Conservation (phyloP, 2,888 invertebrate species). For the Idaea aversata region DNA sequence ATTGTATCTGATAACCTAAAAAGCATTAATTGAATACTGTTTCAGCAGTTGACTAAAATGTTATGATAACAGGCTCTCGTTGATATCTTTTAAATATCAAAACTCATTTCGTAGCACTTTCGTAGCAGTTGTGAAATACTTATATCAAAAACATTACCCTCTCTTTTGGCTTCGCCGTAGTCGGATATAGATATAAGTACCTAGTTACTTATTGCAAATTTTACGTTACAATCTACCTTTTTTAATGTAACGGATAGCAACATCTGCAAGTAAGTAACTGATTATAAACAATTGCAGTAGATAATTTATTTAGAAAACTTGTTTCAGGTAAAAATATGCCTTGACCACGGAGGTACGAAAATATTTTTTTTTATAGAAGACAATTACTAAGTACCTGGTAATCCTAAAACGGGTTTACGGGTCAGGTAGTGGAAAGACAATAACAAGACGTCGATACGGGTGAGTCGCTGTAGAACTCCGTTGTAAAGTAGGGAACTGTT, state of each 20-base stretch:
- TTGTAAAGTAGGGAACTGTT: not conserved
- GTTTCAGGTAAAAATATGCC: not conserved
- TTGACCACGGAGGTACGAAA: not conserved
- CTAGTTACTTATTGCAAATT: not conserved
- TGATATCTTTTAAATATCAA: not conserved
- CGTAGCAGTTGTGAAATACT: not conserved
- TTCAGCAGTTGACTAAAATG: too few relatives aligned
- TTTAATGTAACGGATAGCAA: not conserved
- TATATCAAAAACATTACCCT: too few relatives aligned
- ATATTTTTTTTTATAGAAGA: not conserved
- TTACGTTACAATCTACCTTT: not conserved
- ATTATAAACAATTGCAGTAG: not conserved
- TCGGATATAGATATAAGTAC: not conserved
- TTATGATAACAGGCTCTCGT: not conserved
- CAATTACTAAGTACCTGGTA: not conserved
- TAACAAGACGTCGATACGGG: not conserved
- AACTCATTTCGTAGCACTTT: not conserved
- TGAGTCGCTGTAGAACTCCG: not conserved
- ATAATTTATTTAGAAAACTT: not conserved
- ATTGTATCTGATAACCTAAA: too few relatives aligned
- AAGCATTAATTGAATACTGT: not conserved
- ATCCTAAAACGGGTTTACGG: not conserved
- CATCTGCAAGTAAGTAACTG: not conserved
- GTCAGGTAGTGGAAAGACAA: not conserved
- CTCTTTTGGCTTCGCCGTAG: too few relatives aligned